phyloP scores from a whole-genome alignment of 2,797 vertebrate species.

The Dendrocincla tyrannina region DNA sequence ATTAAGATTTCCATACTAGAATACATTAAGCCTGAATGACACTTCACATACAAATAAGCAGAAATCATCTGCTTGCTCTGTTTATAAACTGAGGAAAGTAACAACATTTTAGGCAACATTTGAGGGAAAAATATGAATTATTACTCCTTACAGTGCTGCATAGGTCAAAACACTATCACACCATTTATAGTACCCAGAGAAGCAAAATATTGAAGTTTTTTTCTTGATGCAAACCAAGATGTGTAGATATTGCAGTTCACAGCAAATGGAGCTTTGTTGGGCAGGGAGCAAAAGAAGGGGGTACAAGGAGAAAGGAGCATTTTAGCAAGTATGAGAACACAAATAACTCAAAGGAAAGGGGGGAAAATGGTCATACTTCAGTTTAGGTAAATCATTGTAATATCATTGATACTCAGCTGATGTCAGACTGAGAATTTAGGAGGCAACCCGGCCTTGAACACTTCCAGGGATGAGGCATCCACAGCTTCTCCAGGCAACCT shows the following conservation, averaged over 20 bases:
- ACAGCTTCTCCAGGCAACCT: not conserved
- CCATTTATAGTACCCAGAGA: constrained; percentile 5
- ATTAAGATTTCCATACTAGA: constrained; percentile 3
- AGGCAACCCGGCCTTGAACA: not conserved
- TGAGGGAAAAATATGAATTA: not conserved
- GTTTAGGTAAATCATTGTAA: not conserved
- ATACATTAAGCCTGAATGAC: constrained; percentile 18
- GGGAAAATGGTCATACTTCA: not conserved
- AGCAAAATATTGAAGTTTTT: constrained; percentile 6
- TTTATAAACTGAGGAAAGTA: constrained; percentile 30
- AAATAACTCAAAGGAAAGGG: not conserved
- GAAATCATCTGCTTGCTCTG: constrained; percentile 8
- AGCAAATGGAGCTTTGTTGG: not conserved
- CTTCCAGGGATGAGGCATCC: not conserved
- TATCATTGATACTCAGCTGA: not conserved
- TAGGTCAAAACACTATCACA: constrained; percentile 25
- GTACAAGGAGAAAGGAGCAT: not conserved
- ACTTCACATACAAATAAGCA: not conserved
- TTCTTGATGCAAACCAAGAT: constrained; percentile 29
- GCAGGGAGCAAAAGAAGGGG: not conserved
- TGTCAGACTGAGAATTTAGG: not conserved
- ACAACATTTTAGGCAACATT: not conserved
- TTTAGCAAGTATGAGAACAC: not conserved
- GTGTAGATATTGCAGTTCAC: not conserved
- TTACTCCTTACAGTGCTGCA: constrained; percentile 7